Evolutionary conservation across 2,113 vertebrate genomes (phyloP).

Genomic region (Eulemur rufifrons): DNA sequence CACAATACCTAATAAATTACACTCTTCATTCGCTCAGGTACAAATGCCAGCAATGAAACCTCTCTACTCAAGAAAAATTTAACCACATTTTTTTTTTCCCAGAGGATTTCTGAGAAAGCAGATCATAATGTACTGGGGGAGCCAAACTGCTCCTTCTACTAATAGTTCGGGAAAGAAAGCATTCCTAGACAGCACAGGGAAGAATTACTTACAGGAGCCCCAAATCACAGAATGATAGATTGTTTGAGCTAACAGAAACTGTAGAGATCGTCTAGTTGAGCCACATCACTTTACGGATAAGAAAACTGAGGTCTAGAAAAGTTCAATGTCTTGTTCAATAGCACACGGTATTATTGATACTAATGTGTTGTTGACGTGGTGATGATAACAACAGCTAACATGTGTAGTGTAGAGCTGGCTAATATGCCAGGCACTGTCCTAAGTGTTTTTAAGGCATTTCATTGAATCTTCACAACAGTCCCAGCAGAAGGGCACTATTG

Average conservation of each 20-base stretch:
- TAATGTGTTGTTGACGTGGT: not conserved
- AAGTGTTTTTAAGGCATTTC: not conserved
- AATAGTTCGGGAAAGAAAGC: not conserved
- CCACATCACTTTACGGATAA: not conserved
- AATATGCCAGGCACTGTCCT: not conserved
- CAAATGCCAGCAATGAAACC: not conserved
- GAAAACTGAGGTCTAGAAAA: not conserved
- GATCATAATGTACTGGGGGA: not conserved
- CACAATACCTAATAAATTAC: not conserved
- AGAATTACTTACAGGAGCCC: not conserved
- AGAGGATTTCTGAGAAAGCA: not conserved
- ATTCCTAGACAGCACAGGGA: not conserved
- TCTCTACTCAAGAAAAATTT: not conserved
- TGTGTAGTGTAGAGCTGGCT: not conserved
- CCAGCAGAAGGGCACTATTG: not conserved
- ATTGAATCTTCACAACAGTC: not conserved
- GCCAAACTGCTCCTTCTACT: not conserved
- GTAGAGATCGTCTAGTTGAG: not conserved
- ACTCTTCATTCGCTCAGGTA: not conserved
- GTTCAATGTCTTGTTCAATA: not conserved
- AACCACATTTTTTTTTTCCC: not conserved
- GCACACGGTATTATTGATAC: not conserved
- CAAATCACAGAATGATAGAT: not conserved
- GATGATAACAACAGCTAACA: not conserved
- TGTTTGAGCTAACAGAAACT: not conserved